Base-by-base conservation (phyloP, 2,113 vertebrate genomes). In the Colistium nudipinnis region DNA sequence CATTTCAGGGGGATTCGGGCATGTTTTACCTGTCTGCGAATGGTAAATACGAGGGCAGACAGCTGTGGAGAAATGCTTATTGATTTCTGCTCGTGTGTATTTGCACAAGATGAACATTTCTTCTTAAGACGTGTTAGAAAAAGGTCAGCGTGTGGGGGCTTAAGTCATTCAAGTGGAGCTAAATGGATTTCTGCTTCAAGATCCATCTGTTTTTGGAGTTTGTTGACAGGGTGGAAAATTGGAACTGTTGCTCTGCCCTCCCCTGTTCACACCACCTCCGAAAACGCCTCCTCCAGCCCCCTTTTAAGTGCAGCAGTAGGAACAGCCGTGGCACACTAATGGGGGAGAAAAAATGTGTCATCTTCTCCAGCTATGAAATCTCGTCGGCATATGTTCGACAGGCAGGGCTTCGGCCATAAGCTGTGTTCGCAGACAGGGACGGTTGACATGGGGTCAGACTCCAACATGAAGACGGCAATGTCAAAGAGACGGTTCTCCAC, bases 161-260 rank as follows among this genome's bases (percentile, higher is more conserved):
- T 84, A 82, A 86, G 70, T 81, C 83, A 78, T 80, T 86, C 70
- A 69, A 79, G 74, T 86, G 80, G 76, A 85, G 81, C 83, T 89
- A 87, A 88, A 89, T 86, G 82, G 85, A 88, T 88, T 89, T 86
- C 48, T 83, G 33, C 52, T 83, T 30, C 54, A 80, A 81, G 80
- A 89, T 89, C 85, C 87, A 89, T 90, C 82, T 88, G 87, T 85
- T 87, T 86, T 84, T 76, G 56, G 78, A 84, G 72, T 88, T 89
- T 89, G 83, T 87, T 88, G 87, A 86, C 81, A 68, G 68, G 66
- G 66, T 64, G 82, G 83, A 87, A 85, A 87, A 89, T 88, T 88
- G 77, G 70, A 88, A 87, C 66, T 83, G 70, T 88, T 90, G 82
- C 74, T 77, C 62, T 39, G 59, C 69, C 76, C 76, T 62, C 66